phyloP scores from a whole-genome alignment of 2,888 invertebrate species.

The Microdon myrmicae region DNA sequence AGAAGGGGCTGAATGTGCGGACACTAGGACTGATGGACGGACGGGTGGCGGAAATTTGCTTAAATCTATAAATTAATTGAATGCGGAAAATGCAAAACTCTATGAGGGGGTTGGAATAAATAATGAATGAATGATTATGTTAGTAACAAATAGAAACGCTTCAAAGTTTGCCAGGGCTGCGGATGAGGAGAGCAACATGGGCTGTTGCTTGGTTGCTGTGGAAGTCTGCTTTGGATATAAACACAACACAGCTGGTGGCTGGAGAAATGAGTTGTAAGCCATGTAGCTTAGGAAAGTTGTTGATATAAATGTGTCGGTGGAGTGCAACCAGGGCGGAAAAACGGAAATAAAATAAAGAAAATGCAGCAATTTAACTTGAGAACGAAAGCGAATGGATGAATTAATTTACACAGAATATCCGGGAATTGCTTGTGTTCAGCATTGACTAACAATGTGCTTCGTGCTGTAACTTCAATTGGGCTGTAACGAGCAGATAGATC shows the following conservation, averaged over 20 bases:
- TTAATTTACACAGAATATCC: too few relatives aligned
- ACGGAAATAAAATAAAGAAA: conserved; percentile 30
- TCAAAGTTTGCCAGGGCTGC: conserved; percentile 31
- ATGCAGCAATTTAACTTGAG: conserved; percentile 28
- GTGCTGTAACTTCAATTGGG: too few relatives aligned
- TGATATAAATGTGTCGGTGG: neutral
- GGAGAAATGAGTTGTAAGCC: conserved; percentile 4
- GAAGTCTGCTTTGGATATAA: too few relatives aligned
- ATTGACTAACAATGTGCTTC: too few relatives aligned
- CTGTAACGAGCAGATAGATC: too few relatives aligned
- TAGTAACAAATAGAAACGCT: conserved; percentile 16
- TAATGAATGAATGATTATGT: conserved; percentile 35
- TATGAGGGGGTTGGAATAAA: conserved; percentile 33
- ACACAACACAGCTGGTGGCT: too few relatives aligned
- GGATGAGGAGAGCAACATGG: neutral
- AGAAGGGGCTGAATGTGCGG: neutral
- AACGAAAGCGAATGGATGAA: conserved; percentile 14
- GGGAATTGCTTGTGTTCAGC: too few relatives aligned
- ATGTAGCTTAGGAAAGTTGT: conserved; percentile 19
- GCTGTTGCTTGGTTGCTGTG: neutral
- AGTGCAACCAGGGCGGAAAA: conserved; percentile 18
- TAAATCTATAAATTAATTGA: conserved; percentile 39
- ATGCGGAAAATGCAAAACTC: conserved; percentile 32
- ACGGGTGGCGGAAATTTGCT: conserved; percentile 11
- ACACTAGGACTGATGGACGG: too few relatives aligned